phyloP scores from a whole-genome alignment of 2,113 vertebrate species.

The Rhagologus leucostigma region DNA sequence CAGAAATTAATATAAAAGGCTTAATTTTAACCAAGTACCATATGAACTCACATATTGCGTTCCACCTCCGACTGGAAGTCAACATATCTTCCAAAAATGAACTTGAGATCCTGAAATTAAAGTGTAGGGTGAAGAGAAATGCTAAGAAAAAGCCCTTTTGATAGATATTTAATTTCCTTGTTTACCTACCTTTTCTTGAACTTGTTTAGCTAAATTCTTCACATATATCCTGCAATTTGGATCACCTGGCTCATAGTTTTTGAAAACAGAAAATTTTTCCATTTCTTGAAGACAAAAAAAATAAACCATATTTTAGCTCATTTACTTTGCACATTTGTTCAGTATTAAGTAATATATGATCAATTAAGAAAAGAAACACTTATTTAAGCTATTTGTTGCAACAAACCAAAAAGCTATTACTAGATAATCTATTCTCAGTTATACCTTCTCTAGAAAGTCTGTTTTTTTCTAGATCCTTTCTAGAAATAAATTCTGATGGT shows the following conservation, averaged over 20 bases:
- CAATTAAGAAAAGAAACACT: neutral
- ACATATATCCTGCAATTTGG: slow-evolving; percentile 96
- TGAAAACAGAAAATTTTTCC: slow-evolving; percentile 91
- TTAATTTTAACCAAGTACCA: neutral
- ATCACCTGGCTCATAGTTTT: slow-evolving; percentile 92
- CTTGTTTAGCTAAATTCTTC: slow-evolving; percentile 95
- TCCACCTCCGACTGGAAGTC: slow-evolving; percentile 87
- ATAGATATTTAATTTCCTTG: neutral
- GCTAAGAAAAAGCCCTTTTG: neutral
- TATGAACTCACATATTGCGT: slow-evolving; percentile 88
- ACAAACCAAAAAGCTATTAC: neutral
- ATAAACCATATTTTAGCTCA: neutral
- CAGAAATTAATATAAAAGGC: neutral
- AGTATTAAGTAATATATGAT: neutral
- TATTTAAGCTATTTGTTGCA: neutral
- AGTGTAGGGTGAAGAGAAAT: neutral
- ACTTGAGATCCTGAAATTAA: slow-evolving; percentile 89
- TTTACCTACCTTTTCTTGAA: slow-evolving; percentile 89
- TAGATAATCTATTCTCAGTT: neutral
- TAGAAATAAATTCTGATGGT: slow-evolving; percentile 87
- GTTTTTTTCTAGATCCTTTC: slow-evolving; percentile 88
- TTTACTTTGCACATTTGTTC: neutral
- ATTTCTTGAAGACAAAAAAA: slow-evolving; percentile 82
- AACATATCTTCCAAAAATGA: slow-evolving; percentile 94
- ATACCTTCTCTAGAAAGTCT: slow-evolving; percentile 90